Evolutionary conservation across 2,797 vertebrate species (phyloP), one percentile per base, ranked within the genome.

Genomic region (Graptemys geographica): DNA sequence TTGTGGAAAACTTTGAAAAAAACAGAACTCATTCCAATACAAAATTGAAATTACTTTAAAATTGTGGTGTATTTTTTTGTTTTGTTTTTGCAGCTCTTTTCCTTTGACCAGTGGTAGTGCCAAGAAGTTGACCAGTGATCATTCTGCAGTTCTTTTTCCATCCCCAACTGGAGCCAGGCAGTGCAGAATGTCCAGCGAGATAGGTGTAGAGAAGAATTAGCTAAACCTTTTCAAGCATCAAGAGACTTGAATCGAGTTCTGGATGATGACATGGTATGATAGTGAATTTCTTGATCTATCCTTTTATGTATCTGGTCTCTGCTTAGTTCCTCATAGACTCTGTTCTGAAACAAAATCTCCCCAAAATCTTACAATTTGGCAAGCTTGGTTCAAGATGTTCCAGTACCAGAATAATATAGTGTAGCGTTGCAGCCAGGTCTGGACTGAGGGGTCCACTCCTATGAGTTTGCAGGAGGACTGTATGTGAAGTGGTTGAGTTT

Each of bases 181-280:
- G 27, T 80, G 51, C 41, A 59, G 59, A 79, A 65, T 28, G 10
- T 23, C 53, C 81, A 81, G 1, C 21, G 41, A 57, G 3, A 44
- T 4, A 11, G 11, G 11, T 41, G 6, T n/a, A 74, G 12, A 33
- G 33, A 8, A 59, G 56, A 55, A 51, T 33, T 62, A 81, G 47
- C 21, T 8, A 76, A 74, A 28, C 19, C 51, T 84, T 53, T 89
- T 37, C 59, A 91, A 53, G 52, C 37, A 56, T 87, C 74, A 62
- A 91, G 90, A 93, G 2, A 49, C 33, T 88, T 56, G 41, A 86
- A 86, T 84, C n/a, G 86, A 79, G 47, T 91, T 86, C 59, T 92
- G 82, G 89, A 27, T 55, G n/a, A 31, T 79, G 65, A 72, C 15
- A 7, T 27, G 28, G 52, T 86, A 28, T 80, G 25, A 21, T 69